A percentile compares a stretch with the other conserved stretches of the same genome.
Evolutionary conservation across 2,888 invertebrate species (phyloP).

Genomic region (Stenchaetothrips biformis): DNA sequence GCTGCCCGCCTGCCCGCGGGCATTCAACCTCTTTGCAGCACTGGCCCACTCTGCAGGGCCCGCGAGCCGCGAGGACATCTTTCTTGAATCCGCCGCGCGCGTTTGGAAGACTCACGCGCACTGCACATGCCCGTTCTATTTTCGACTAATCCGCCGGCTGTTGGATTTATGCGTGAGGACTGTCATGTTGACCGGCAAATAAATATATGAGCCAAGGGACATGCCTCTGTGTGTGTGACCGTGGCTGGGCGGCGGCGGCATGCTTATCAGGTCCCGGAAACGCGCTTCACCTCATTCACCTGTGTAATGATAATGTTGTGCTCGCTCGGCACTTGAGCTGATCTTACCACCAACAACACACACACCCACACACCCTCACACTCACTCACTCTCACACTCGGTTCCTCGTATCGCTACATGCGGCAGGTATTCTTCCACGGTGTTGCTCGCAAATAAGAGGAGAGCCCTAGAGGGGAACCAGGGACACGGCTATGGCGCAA

Average conservation of each 20-base stretch:
- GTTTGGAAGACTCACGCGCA: background rate
- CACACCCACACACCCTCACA: too few relatives aligned
- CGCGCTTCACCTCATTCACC: background rate
- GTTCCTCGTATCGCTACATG: too few relatives aligned
- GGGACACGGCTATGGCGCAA: too few relatives aligned
- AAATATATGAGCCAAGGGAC: background rate
- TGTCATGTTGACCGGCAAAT: background rate
- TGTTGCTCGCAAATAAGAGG: too few relatives aligned
- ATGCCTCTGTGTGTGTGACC: background rate
- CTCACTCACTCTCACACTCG: too few relatives aligned
- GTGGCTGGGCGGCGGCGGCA: background rate
- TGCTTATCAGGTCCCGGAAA: constrained; percentile 9
- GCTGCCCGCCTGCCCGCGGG: background rate
- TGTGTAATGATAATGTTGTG: constrained; percentile 5
- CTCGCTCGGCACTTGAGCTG: constrained; percentile 5
- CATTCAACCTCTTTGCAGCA: background rate
- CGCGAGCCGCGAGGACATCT: too few relatives aligned
- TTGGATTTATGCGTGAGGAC: background rate
- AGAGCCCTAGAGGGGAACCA: too few relatives aligned
- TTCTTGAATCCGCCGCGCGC: too few relatives aligned
- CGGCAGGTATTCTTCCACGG: too few relatives aligned
- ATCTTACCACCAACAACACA: background rate
- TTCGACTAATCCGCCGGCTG: background rate
- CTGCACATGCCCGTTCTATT: background rate
- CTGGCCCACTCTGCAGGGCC: background rate